Percentiles rank a stretch among this genome's conserved stretches.
Conservation (phyloP, 2,113 vertebrate genomes). For the Callopanchax toddi region DNA sequence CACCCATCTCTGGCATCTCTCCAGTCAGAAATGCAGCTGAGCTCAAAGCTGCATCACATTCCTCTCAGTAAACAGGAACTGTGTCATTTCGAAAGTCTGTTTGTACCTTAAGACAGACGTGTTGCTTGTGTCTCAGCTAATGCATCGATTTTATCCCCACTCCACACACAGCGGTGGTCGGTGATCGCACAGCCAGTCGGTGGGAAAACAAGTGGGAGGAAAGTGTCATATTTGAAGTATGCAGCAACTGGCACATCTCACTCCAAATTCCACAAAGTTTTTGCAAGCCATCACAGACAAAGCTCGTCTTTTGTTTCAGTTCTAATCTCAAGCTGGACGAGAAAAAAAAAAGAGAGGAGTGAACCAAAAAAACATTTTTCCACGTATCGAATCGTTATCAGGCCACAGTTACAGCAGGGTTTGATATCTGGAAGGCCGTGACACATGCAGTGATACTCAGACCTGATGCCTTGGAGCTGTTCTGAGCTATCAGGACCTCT, state of each 20-base stretch:
- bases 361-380: conserved; percentile 20
- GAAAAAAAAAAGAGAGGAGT: background rate
- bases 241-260: conserved; percentile 57
- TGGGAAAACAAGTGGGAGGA: conserved; percentile 50
- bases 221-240: conserved; percentile 68
- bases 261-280: conserved; percentile 63
- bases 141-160: no score
- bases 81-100: conserved; percentile 38
- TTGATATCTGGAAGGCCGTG: conserved; percentile 36
- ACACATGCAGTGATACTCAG: conserved; percentile 17
- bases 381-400: conserved; percentile 11
- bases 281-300: conserved; percentile 55
- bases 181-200: conserved; percentile 15
- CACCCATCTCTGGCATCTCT: conserved; percentile 57
- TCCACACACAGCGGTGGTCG: background rate
- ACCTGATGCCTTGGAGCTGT: conserved; percentile 66
- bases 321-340: conserved; percentile 10
- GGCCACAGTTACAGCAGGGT: conserved; percentile 24
- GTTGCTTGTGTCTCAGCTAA: conserved; percentile 37
- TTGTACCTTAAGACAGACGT: conserved; percentile 33
- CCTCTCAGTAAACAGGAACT: conserved; percentile 49
- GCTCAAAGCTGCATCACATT: conserved; percentile 49
- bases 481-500: conserved; percentile 49
- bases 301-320: conserved; percentile 54
- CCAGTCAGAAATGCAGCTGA: conserved; percentile 65